Conservation (phyloP, 2,113 vertebrate genomes). For the Colistium nudipinnis region DNA sequence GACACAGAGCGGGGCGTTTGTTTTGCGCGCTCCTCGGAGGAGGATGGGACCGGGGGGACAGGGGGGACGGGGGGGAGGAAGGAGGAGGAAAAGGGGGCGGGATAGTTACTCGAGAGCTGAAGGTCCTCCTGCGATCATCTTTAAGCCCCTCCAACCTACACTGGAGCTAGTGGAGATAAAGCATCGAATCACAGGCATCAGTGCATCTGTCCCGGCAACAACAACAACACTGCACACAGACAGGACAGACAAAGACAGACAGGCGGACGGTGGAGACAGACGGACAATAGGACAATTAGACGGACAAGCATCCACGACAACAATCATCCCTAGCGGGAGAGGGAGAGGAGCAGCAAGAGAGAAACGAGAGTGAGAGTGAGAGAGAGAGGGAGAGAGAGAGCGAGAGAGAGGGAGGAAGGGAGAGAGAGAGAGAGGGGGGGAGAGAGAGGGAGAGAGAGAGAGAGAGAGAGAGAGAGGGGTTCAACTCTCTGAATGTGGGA, state of each 20-base stretch:
- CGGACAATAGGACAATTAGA: slow-evolving; percentile 47
- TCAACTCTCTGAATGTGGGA: too few relatives aligned
- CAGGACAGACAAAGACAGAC: slow-evolving; percentile 33
- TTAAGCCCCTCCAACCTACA: slow-evolving; percentile 99
- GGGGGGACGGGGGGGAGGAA: too few relatives aligned
- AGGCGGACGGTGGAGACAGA: slow-evolving; percentile 54
- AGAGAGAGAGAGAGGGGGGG: background rate
- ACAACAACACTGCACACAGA: slow-evolving; percentile 82
- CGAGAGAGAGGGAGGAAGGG: too few relatives aligned
- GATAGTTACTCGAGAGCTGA: slow-evolving; percentile 99
- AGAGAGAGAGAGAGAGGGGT: too few relatives aligned
- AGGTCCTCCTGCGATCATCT: slow-evolving; percentile 99
- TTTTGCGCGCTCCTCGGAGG: slow-evolving; percentile 86
- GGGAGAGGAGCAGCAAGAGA: too few relatives aligned
- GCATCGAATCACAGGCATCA: slow-evolving; percentile 84
- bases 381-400: too few relatives aligned
- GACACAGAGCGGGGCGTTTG: slow-evolving; percentile 89
- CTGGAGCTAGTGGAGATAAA: slow-evolving; percentile 96
- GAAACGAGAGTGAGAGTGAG: background rate
- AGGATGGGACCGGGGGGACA: slow-evolving; percentile 44
- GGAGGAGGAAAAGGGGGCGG: slow-evolving; percentile 76
- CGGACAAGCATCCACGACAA: slow-evolving; percentile 56
- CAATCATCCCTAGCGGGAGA: slow-evolving; percentile 67
- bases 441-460: slow-evolving; percentile 85
- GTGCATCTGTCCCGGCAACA: slow-evolving; percentile 81